A percentile compares a stretch with the other conserved stretches of the same genome.
Evolutionary conservation across 2,113 vertebrate genomes (phyloP).

Genomic region (Campylorhamphus procurvoides): DNA sequence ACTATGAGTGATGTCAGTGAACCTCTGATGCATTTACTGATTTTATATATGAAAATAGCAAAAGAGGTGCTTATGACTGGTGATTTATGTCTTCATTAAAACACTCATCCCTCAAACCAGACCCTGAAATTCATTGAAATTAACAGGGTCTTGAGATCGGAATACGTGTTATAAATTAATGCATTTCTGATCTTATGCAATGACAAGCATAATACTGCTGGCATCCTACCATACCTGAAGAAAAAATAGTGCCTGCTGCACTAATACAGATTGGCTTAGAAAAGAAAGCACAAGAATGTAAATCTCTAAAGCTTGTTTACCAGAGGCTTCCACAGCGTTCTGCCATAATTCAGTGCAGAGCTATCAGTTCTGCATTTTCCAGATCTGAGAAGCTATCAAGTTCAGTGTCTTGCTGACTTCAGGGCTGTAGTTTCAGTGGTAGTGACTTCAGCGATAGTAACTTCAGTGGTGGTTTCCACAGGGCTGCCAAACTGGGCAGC

Average conservation of each 20-base stretch:
- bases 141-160: conserved; percentile 37
- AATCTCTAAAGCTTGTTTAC: not conserved
- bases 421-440: not conserved
- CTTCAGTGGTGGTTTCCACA: not conserved
- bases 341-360: not conserved
- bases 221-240: not conserved
- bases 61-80: not conserved
- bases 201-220: not conserved
- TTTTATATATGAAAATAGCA: not conserved
- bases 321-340: not conserved
- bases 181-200: not conserved
- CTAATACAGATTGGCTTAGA: not conserved
- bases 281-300: not conserved
- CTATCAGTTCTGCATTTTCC: not conserved
- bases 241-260: not conserved
- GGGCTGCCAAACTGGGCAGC: not conserved
- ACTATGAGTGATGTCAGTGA: not conserved
- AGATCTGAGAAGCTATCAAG: not conserved
- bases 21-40: not conserved
- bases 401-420: not conserved
- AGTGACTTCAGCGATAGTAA: too few relatives aligned
- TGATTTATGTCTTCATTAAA: conserved; percentile 60
- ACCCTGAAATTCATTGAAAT: conserved; percentile 40
- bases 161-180: conserved; percentile 30
- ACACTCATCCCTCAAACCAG: conserved; percentile 25